Percentiles rank a stretch among this genome's conserved stretches.
Conservation (phyloP, 2,113 vertebrate genomes). For the Lepus europaeus region DNA sequence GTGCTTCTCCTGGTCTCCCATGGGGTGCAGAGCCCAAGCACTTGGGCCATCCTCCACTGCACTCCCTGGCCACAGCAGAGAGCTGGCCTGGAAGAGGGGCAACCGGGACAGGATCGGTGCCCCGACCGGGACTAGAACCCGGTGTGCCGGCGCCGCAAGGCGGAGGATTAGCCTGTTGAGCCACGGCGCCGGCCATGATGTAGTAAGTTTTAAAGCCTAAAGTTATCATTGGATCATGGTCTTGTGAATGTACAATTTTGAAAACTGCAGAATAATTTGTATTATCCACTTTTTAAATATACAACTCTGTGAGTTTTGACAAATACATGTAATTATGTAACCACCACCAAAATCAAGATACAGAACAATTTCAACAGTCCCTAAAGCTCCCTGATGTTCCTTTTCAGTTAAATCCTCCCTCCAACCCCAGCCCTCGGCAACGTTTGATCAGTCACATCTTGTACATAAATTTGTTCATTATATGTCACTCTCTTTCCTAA, state of each 20-base stretch:
- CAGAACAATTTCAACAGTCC: neutral
- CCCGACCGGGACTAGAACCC: too few species aligned
- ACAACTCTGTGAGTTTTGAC: neutral
- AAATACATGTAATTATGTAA: neutral
- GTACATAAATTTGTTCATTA: neutral
- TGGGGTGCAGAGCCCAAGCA: too few species aligned
- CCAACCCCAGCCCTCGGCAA: neutral
- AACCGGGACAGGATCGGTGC: too few species aligned
- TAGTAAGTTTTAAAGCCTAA: constrained; percentile 50
- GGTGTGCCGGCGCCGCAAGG: too few species aligned
- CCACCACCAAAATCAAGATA: neutral
- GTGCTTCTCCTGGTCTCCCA: too few species aligned
- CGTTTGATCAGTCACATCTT: neutral
- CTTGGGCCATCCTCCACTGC: too few species aligned
- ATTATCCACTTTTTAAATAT: neutral
- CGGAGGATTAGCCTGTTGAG: too few species aligned
- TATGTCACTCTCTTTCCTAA: neutral
- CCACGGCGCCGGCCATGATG: too few species aligned
- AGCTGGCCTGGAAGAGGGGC: too few species aligned
- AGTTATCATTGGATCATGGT: constrained; percentile 65
- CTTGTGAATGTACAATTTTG: neutral
- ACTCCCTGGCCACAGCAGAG: too few species aligned
- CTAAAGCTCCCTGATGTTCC: neutral
- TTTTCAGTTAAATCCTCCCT: neutral
- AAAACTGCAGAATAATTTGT: neutral